Conservation (phyloP, 2,113 vertebrate genomes). For the Suncus etruscus region DNA sequence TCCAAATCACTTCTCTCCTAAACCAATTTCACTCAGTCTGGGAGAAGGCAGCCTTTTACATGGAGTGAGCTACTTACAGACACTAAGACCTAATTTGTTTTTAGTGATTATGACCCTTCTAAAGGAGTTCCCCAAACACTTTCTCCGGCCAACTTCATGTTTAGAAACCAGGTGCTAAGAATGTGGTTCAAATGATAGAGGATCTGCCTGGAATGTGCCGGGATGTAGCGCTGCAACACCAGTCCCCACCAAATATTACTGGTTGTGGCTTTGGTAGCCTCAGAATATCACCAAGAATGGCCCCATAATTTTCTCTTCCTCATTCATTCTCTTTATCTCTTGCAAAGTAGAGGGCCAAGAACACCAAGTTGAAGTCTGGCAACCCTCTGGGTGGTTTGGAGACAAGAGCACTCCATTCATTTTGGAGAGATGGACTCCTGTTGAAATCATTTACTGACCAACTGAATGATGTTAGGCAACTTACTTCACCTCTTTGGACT, state of each 20-base stretch:
- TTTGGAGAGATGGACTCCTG: not conserved
- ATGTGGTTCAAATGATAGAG: too few relatives aligned
- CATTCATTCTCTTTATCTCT: not conserved
- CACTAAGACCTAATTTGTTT: conserved; percentile 33
- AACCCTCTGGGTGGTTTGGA: not conserved
- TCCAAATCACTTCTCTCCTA: conserved; percentile 65
- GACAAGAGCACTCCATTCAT: not conserved
- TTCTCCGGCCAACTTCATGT: not conserved
- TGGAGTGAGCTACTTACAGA: conserved; percentile 59
- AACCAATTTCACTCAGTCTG: conserved; percentile 61
- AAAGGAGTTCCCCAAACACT: conserved; percentile 49
- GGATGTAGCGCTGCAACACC: too few relatives aligned
- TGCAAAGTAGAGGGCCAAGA: not conserved
- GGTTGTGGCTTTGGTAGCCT: too few relatives aligned
- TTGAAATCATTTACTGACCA: conserved; percentile 1
- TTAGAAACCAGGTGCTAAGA: not conserved
- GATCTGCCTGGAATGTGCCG: too few relatives aligned
- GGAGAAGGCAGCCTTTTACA: conserved; percentile 56
- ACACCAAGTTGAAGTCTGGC: not conserved
- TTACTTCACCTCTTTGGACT: not conserved
- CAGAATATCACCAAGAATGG: too few relatives aligned
- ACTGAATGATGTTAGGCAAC: not conserved
- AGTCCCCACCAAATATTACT: too few relatives aligned
- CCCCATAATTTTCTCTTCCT: not conserved
- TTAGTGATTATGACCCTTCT: conserved; percentile 64